Conservation (phyloP, 2,113 vertebrate genomes). For the Ochotona curzoniae region DNA sequence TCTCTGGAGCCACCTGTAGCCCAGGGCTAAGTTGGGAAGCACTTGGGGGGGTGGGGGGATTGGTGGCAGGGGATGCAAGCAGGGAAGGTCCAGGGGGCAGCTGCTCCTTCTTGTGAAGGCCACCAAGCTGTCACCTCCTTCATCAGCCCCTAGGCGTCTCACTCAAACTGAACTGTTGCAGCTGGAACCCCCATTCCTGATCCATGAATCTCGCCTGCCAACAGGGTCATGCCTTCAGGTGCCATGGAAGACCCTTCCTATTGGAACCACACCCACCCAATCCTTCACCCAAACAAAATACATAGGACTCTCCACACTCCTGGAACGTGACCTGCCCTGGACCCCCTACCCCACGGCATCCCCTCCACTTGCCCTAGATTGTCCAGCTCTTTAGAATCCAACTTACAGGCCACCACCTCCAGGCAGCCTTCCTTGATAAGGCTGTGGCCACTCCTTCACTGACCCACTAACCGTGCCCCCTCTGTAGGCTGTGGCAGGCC, state of each 20-base stretch:
- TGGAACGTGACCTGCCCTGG: fast-evolving
- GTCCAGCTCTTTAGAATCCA: background rate
- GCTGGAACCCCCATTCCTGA: background rate
- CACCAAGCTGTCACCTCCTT: background rate
- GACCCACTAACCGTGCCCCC: background rate
- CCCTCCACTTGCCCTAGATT: background rate
- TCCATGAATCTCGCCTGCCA: background rate
- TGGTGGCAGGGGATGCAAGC: no score
- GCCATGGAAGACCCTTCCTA: background rate
- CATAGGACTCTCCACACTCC: background rate
- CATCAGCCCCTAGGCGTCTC: background rate
- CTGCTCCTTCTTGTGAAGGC: background rate
- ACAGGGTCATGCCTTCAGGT: background rate
- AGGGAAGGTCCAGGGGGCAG: background rate
- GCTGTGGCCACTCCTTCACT: background rate
- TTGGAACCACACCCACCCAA: background rate
- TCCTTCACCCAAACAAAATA: background rate
- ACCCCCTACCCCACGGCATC: background rate
- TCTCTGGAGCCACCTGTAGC: background rate
- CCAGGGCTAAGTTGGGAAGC: background rate
- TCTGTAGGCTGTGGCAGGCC: background rate
- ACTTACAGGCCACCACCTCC: background rate
- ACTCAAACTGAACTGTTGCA: background rate
- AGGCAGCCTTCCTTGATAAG: background rate
- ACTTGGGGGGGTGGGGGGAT: background rate